Evolutionary conservation across 2,113 vertebrate genomes (phyloP).

Genomic region (Sinosuthora webbiana): DNA sequence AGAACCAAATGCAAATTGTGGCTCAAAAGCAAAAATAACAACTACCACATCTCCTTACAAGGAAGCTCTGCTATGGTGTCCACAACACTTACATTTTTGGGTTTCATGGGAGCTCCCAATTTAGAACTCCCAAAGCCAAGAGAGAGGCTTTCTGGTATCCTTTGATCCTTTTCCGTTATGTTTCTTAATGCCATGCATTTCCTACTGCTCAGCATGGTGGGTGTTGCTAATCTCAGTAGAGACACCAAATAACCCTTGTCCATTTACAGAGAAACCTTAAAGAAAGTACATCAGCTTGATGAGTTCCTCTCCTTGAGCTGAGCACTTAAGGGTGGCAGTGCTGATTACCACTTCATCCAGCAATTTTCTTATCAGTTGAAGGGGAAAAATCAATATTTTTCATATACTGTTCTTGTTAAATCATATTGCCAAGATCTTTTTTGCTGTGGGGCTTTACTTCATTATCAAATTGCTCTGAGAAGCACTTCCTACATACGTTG

Average conservation of each 20-base stretch:
- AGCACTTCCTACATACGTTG: neutral
- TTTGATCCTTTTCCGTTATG: neutral
- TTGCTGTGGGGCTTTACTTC: neutral
- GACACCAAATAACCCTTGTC: neutral
- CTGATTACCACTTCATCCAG: neutral
- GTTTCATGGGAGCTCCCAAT: neutral
- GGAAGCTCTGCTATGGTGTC: neutral
- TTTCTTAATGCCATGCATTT: neutral
- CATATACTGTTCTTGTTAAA: neutral
- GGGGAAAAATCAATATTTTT: slow-evolving; percentile 23
- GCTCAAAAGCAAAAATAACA: neutral
- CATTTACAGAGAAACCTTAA: neutral
- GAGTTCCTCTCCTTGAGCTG: neutral
- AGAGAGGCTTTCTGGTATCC: neutral
- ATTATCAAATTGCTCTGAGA: neutral
- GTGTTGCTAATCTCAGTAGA: neutral
- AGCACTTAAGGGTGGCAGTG: neutral
- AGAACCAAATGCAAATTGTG: neutral
- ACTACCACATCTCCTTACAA: neutral
- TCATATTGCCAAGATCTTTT: neutral
- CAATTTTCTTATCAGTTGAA: slow-evolving; percentile 13
- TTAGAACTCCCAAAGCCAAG: neutral
- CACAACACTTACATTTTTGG: neutral
- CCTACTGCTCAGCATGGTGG: neutral
- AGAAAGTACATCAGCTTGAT: neutral